Conservation (phyloP, 2,888 invertebrate genomes). For the Nysson spinosus region DNA sequence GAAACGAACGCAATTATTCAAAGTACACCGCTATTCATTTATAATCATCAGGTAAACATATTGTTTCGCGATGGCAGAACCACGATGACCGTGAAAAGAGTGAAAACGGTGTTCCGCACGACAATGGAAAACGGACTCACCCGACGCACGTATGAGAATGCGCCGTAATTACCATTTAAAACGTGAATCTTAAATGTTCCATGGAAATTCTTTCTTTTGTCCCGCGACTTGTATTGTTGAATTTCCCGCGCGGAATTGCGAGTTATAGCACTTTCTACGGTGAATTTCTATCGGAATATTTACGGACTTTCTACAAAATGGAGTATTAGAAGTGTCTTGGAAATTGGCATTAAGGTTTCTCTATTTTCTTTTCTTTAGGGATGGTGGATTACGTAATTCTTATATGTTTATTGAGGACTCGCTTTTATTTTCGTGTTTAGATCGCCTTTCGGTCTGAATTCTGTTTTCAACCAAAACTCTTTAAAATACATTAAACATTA, state of each 20-base stretch:
- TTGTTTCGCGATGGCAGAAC: not conserved
- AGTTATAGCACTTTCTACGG: slow-evolving; percentile 50
- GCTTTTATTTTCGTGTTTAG: too few species aligned
- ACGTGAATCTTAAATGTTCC: slow-evolving; percentile 9
- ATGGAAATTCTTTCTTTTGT: slow-evolving; percentile 21
- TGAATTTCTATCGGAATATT: slow-evolving; percentile 44
- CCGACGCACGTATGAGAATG: slow-evolving; percentile 19
- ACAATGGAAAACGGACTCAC: slow-evolving; percentile 11
- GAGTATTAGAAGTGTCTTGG: slow-evolving; percentile 10
- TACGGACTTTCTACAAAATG: slow-evolving; percentile 48
- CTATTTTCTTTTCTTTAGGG: not conserved
- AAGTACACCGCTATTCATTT: not conserved
- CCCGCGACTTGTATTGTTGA: slow-evolving; percentile 26
- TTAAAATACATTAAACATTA: too few species aligned
- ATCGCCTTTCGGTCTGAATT: too few species aligned
- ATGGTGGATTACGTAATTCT: too few species aligned
- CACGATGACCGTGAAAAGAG: slow-evolving; percentile 9
- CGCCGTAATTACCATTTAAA: slow-evolving; percentile 9
- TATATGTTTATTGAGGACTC: not conserved
- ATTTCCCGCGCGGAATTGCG: slow-evolving; percentile 30
- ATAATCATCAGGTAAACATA: slow-evolving; percentile 4
- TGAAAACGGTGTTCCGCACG: slow-evolving; percentile 18
- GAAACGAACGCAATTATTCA: too few species aligned
- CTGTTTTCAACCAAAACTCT: too few species aligned
- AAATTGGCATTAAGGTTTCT: slow-evolving; percentile 3